Percentiles rank a stretch among this genome's conserved stretches.
Conservation (phyloP, 1,140 invertebrate genomes). For the Stratiolaelaps scimitus region DNA sequence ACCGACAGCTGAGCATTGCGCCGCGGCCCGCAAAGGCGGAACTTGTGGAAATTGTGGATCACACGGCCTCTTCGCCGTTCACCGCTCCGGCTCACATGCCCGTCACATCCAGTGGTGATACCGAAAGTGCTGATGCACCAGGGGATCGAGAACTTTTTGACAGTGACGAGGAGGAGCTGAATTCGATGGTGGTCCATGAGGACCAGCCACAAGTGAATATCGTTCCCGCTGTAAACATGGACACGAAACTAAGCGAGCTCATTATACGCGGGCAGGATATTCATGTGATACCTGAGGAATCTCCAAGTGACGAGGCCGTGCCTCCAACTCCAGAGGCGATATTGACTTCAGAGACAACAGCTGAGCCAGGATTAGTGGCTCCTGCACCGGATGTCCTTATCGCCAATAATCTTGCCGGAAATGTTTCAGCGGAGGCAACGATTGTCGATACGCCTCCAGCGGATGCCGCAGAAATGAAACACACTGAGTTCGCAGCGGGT, state of each 20-base stretch:
- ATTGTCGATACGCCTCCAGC: neutral
- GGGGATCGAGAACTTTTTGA: neutral
- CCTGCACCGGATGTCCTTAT: no score
- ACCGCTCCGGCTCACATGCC: neutral
- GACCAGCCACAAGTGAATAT: neutral
- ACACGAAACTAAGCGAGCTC: conserved; percentile 20
- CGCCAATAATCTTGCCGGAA: no score
- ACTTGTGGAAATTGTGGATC: neutral
- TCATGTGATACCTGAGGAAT: conserved; percentile 12
- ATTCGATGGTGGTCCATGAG: conserved; percentile 18
- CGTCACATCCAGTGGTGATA: no score
- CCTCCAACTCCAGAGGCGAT: neutral
- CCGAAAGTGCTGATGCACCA: no score
- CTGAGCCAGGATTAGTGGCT: no score
- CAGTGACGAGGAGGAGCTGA: conserved; percentile 11
- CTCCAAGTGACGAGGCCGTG: neutral
- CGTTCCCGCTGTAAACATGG: no score
- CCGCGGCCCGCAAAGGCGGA: conserved; percentile 1
- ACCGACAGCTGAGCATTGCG: neutral
- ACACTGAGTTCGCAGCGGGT: neutral
- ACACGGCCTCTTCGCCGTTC: no score
- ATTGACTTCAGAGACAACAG: no score
- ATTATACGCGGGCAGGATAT: conserved; percentile 10
- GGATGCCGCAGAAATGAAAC: neutral
- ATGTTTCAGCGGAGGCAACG: no score